Base-by-base conservation (phyloP, 2,113 vertebrate genomes). In the Marmota monax region DNA sequence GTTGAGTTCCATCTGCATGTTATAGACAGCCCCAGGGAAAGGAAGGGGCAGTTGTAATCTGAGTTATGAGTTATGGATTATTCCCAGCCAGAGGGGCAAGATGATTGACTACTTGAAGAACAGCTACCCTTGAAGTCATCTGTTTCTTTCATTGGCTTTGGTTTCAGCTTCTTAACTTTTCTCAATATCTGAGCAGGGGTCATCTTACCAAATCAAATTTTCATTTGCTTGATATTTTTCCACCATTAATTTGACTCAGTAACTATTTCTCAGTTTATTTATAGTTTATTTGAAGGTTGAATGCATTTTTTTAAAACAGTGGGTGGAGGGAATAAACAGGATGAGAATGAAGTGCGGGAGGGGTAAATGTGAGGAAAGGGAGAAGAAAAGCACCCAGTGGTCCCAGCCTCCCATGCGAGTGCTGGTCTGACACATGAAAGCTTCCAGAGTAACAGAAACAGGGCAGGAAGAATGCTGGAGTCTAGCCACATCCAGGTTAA, bases 241-340 rank as follows among this genome's bases (percentile, higher is more conserved):
- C 4, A 23, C 18, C 11, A 9, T 87, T 76, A 48, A 85, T 78
- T 86, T 73, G 67, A 83, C 58, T 72, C 5, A 45, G 0, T 53
- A 17, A 18, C 32, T 37, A 7, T 85, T 88, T 92, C 80, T 86
- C 56, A 65, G 5, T 61, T 65, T n/a, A 53, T 51, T 69, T 92
- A 78, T 5, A 63, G 70, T 45, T 73, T 72, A 23, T 83, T 77
- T 73, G 23, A 76, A 83, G 20, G 58, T 72, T 87, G 8, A n/a
- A 70, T 67, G 20, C 27, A 1, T 82, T 94, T 96, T 96, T 78
- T 63, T 63, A 27, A 77, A 69, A 89, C 80, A 91, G 88, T n/a
- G 18, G 56, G 65, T 45, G 27, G 72, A 27, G 53, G 42, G 76
- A 77, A 39, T 23, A 32, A 48, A 77, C 79, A 74, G 69, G 3